phyloP scores from a whole-genome alignment of 2,113 vertebrate species.

The Neodon shergylaensis region DNA sequence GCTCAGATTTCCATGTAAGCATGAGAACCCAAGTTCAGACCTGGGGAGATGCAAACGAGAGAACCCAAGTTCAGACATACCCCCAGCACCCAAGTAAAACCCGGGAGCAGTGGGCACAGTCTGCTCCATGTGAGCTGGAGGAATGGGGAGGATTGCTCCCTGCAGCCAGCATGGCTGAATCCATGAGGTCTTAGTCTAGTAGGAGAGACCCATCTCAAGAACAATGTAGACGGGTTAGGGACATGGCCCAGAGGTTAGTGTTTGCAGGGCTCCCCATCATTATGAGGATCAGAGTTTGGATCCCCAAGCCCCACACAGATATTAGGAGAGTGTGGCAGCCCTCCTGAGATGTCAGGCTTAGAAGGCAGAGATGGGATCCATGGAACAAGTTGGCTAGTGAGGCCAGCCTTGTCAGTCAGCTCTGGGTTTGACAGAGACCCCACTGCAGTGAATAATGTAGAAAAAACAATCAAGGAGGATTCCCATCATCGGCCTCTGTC shows the following conservation, averaged over 20 bases:
- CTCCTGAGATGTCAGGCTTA: background rate
- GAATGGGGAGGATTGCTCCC: background rate
- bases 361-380: background rate
- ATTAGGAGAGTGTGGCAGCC: background rate
- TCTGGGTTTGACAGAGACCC: no score
- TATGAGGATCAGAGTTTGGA: background rate
- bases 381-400: background rate
- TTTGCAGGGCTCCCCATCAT: no score
- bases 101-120: background rate
- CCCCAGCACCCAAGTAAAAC: background rate
- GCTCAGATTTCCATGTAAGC: background rate
- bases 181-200: background rate
- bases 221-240: background rate
- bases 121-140: background rate
- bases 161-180: background rate
- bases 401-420: background rate
- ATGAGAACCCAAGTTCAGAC: background rate
- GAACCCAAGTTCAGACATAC: background rate
- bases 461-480: background rate
- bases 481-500: no score
- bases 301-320: background rate
- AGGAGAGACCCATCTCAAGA: background rate
- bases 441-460: background rate
- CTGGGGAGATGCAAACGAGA: no score
- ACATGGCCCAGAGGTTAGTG: background rate